A percentile compares a stretch with the other conserved stretches of the same genome.
These are phyloP conservation scores for Magallana ariakensis DNA, from an alignment of 1,140 invertebrate species.

Conservation along the genomic window DNA sequence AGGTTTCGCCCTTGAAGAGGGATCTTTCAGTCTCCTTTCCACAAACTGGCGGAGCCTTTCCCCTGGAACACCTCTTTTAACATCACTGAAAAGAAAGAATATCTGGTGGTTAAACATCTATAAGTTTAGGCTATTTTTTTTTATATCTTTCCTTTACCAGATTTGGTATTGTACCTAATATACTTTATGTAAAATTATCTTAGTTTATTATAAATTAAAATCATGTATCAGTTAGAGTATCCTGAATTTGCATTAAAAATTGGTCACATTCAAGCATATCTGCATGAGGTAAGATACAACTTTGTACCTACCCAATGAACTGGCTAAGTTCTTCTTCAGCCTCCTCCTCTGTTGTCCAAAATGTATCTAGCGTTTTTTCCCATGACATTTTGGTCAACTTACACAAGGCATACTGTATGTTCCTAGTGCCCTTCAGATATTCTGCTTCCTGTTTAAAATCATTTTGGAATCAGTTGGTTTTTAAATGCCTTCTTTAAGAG, in stretches of 20 bases:
- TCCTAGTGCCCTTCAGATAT: neutral
- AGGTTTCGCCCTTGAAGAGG: neutral
- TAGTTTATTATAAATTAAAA: too few relatives aligned
- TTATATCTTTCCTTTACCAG: too few relatives aligned
- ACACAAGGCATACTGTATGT: neutral
- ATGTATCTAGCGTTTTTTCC: neutral
- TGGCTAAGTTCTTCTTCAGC: conserved; percentile 2
- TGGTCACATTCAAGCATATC: too few relatives aligned
- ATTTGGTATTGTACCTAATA: too few relatives aligned
- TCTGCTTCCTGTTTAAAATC: neutral
- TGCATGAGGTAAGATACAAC: too few relatives aligned
- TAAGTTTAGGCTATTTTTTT: too few relatives aligned
- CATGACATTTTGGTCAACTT: neutral
- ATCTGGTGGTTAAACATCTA: too few relatives aligned
- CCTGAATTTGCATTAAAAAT: too few relatives aligned
- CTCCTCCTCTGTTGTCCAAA: neutral
- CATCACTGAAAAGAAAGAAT: neutral
- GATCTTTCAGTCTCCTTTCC: neutral
- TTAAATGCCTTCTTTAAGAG: too few relatives aligned
- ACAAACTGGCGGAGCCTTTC: neutral
- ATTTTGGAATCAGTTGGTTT: too few relatives aligned
- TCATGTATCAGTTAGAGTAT: too few relatives aligned
- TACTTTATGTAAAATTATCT: too few relatives aligned
- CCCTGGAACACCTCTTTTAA: neutral
- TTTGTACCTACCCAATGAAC: neutral